Evolutionary conservation across 1,140 invertebrate genomes (phyloP), one percentile per base, ranked within the genome.

Genomic region (Megathymus violae): DNA sequence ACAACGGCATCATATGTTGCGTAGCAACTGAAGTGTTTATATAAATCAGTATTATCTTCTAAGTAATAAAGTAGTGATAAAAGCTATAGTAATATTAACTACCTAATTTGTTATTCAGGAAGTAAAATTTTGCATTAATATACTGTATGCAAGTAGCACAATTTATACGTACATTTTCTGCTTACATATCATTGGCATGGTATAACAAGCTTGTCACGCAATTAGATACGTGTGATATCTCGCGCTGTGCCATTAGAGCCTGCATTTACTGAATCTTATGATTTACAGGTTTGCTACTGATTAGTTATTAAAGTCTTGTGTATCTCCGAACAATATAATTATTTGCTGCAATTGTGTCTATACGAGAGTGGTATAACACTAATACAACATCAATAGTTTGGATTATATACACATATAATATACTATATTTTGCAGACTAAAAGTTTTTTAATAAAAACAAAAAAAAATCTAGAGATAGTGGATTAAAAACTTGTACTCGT

Each of bases 181-280:
- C 11, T 47, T 62, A 58, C 46, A 67, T 51, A 51, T 64, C 44
- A 62, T 51, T 52, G 38, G 64, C 40, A 50, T 27, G 46, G 27
- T 31, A 31, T 64, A 64, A 62, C 47, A 64, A 64, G 56, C 51
- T 60, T 64, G 61, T 64, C 51, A 52, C 58, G 64, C 64, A 64
- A 71, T 67, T 58, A 67, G 64, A 64, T 61, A 71, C 62, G 61
- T 66, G 69, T 61, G 62, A 62, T 64, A 61, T 61, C 58, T 64
- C 41, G 50, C 50, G 41, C 27, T 17, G 40, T 13, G 36, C 51
- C 25, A 47, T 46, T 59, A 59, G 6, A 47, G 27, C 10, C 14
- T 34, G 25, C 40, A 44, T 59, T 47, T 46, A 44, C 41, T 46
- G 27, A 46, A 52, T 40, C n/a, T 52, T 40, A 52, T 40, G 31